Evolutionary conservation across 2,113 vertebrate species (phyloP).

Genomic region (Hippocampus barbouri): DNA sequence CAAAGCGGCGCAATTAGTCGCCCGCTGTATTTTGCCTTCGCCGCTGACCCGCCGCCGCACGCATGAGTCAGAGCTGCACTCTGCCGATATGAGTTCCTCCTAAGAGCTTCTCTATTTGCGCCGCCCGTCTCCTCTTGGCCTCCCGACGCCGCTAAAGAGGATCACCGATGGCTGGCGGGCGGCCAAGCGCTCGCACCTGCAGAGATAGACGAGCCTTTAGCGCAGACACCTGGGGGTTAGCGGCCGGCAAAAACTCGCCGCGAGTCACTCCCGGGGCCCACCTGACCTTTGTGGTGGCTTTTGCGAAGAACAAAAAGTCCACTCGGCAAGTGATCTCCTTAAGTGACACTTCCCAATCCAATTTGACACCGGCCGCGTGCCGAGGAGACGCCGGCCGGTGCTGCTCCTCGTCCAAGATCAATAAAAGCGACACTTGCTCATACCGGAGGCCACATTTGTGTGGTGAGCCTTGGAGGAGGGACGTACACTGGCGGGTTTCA

Average conservation of each 20-base stretch:
- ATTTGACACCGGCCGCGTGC: slow-evolving; percentile 59
- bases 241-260: slow-evolving; percentile 9
- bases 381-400: slow-evolving; percentile 58
- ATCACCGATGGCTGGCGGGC: slow-evolving; percentile 50
- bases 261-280: slow-evolving; percentile 24
- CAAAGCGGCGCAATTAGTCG: slow-evolving; percentile 62
- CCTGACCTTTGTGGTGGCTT: slow-evolving; percentile 42
- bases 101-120: slow-evolving; percentile 51
- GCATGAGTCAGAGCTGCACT: slow-evolving; percentile 49
- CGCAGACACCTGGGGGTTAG: slow-evolving; percentile 34
- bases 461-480: slow-evolving; percentile 20
- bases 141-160: slow-evolving; percentile 48
- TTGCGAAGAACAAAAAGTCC: slow-evolving; percentile 53
- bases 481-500: neutral
- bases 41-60: slow-evolving; percentile 23
- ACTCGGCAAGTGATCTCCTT: slow-evolving; percentile 63
- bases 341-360: slow-evolving; percentile 68
- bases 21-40: slow-evolving; percentile 46
- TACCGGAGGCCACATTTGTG: slow-evolving; percentile 33
- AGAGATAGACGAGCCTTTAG: slow-evolving; percentile 42
- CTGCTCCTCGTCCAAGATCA: slow-evolving; percentile 53
- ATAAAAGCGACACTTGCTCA: slow-evolving; percentile 45
- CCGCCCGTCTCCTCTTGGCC: slow-evolving; percentile 42
- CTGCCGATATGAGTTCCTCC: slow-evolving; percentile 54
- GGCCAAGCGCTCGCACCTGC: slow-evolving; percentile 47